Percentiles rank a stretch among this genome's conserved stretches.
These are phyloP conservation scores for Fukomys damarensis DNA, from an alignment of 2,113 vertebrate species.

Conservation along the genomic window DNA sequence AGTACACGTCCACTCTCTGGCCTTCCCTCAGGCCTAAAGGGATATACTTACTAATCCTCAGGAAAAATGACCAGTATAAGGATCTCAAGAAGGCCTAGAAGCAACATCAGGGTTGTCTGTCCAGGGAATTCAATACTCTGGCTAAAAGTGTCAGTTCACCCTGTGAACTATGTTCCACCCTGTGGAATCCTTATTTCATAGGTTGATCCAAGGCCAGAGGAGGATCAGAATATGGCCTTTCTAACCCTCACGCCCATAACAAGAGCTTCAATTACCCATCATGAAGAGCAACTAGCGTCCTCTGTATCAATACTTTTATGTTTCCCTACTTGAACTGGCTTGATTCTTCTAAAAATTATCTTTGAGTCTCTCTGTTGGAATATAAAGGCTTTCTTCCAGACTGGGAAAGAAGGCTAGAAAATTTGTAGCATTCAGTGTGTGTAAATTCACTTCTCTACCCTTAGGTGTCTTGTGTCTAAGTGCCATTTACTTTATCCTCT, in stretches of 20 bases:
- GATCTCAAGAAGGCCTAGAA: not conserved
- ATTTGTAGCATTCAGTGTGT: not conserved
- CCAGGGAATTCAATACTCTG: not conserved
- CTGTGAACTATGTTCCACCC: no score
- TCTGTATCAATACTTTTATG: not conserved
- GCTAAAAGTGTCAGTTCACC: not conserved
- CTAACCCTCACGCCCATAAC: not conserved
- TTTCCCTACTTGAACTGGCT: slow-evolving; percentile 25
- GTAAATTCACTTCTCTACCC: slow-evolving; percentile 7
- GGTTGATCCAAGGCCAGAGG: not conserved
- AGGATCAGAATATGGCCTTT: not conserved
- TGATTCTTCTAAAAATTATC: not conserved
- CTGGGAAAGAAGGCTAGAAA: not conserved
- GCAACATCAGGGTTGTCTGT: not conserved
- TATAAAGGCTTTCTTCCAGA: not conserved
- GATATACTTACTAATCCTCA: not conserved
- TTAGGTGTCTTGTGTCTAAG: not conserved
- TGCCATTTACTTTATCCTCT: not conserved
- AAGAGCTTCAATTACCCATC: not conserved
- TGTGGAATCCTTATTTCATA: not conserved
- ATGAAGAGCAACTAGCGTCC: not conserved
- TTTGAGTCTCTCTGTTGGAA: slow-evolving; percentile 4
- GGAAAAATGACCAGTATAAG: not conserved
- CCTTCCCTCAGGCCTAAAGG: not conserved
- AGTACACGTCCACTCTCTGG: not conserved